Base-by-base conservation (phyloP, 2,797 vertebrate species). In the Botia kubotai region DNA sequence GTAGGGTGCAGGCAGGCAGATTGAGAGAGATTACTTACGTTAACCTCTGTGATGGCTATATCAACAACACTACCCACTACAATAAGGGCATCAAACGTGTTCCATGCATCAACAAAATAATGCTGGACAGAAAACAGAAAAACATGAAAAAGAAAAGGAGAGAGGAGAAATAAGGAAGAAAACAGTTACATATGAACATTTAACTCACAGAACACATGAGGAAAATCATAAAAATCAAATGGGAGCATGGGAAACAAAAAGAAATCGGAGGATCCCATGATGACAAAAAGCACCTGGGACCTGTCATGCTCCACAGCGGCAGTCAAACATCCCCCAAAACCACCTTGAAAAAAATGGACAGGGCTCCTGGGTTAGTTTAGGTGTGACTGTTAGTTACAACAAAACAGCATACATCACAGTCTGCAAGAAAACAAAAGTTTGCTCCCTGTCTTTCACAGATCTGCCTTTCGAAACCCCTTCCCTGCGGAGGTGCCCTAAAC, bases 41-140 rank as follows among this genome's bases (percentile, higher is more conserved):
- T 97, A 95, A 97, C 96, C 96, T 99, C 97, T 96, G 97, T 98
- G 97, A 98, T 99, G 93, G 97, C 97, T 98, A 98, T 99, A 96
- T 99, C 97, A 98, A 99, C 97, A 98, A 98, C 95, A 96, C 97
- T 98, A 98, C 97, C 97, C 95, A 98, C 97, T 97, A 99, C 97
- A 97, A 99, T 98, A 95, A 99, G 96, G 96, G 97, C 97, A 94
- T 99, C 97, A 97, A 99, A 99, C 94, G 97, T 98, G 95, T 99
- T 99, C 97, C 97, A 98, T 98, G 97, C 97, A 98, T 98, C 97
- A 96, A 98, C 97, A 97, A 99, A 99, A 98, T 98, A 99, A 97
- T 98, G 97, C 97, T 99, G 97, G 81, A 86, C 84, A 76, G 53
- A 21, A 55, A 65, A 92, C 84, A 91, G 78, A 78, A 70, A 89